These are phyloP conservation scores for Seriola dumerili DNA, from an alignment of 2,113 vertebrate genomes.

Conservation along the genomic window DNA sequence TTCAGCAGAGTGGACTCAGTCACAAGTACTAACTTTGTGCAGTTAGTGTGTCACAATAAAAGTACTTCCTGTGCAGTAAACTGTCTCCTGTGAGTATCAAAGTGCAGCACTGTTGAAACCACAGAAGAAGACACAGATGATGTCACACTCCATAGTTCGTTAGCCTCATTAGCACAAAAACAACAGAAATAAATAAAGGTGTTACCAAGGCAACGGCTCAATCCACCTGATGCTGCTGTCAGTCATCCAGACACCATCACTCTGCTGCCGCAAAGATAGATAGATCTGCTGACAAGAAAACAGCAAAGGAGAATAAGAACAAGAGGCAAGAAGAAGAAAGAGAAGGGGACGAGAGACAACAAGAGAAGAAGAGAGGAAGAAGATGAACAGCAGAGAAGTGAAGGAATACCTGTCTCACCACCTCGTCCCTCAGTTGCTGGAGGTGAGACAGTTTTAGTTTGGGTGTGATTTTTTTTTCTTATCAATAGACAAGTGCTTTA, in stretches of 20 bases:
- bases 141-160: background rate
- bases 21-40: background rate
- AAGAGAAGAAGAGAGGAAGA: background rate
- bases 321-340: background rate
- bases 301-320: background rate
- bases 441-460: slow-evolving; percentile 17
- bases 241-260: background rate
- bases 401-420: slow-evolving; percentile 46
- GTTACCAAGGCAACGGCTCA: background rate
- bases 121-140: background rate
- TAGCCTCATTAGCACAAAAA: slow-evolving; percentile 1
- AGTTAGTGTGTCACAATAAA: background rate
- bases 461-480: no score
- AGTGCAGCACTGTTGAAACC: no score
- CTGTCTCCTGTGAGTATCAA: no score
- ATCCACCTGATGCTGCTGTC: slow-evolving; percentile 41
- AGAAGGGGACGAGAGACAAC: background rate
- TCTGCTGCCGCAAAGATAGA: background rate
- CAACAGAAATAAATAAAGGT: background rate
- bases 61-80: background rate
- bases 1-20: background rate
- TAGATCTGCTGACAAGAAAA: no score
- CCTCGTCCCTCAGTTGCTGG: slow-evolving; percentile 20
- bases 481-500: no score
- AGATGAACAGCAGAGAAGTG: slow-evolving; percentile 18